Evolutionary conservation across 2,113 vertebrate genomes (phyloP), one percentile per base, ranked within the genome.

Genomic region (Lagopus leucura): DNA sequence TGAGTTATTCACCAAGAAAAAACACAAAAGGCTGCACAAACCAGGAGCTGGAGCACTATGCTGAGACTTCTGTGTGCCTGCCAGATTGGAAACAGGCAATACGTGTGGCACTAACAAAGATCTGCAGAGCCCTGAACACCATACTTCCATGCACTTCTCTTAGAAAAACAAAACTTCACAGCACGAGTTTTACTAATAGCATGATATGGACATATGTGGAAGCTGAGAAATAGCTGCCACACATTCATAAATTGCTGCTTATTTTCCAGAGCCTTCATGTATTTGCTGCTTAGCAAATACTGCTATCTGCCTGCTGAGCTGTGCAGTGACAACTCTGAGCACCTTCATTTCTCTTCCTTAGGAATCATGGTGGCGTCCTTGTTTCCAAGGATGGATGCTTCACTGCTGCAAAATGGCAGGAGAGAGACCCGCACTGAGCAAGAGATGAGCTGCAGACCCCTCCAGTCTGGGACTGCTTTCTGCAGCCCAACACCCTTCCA

Each of bases 131-230:
- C 22, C 17, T 73, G 20, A 30, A 83, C 8, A 6, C 6, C 18
- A 21, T 16, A 14, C 8, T 36, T 86, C 30, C 4, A 13, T 10
- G 24, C 1, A 8, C 42, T 40, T 15, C 48, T 43, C 28, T 70
- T 54, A 67, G 69, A 76, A 48, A 27, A 21, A 17, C 24, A 0
- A 3, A 66, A 20, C 11, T 66, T 36, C 32, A 57, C 12, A 28
- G 34, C 32, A 66, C 24, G 32, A 47, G 24, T 66, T 20, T 32
- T 18, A 0, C 0, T 61, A 42, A 73, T 42, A 47, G 11, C 13
- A 24, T 1, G 4, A 7, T 20, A 4, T 30, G 52, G 36, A 38
- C 0, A 0, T 5, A 5, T 61, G 27, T 2, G 5, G 60, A 28
- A 64, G 15, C 47, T 48, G 47, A 48, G 47, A 48, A 48, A 48